Percentiles rank a stretch among this genome's conserved stretches.
Conservation (phyloP, 2,113 vertebrate species). For the Condylura cristata region DNA sequence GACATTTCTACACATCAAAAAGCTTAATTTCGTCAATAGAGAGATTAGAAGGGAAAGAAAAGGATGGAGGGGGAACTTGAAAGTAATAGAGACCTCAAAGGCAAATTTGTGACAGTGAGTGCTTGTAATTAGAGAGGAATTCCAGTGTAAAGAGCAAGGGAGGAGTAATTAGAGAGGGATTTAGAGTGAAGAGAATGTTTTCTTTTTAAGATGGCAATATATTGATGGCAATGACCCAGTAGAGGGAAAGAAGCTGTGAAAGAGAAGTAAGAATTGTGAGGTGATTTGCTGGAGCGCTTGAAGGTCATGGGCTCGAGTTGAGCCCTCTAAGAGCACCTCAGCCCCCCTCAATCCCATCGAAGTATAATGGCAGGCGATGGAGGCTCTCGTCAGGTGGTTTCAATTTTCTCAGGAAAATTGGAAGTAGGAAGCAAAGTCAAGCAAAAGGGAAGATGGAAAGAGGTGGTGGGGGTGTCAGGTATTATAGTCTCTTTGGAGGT, state of each 20-base stretch:
- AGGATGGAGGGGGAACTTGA: background rate
- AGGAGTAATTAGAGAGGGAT: background rate
- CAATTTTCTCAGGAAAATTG: background rate
- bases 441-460: background rate
- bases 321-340: background rate
- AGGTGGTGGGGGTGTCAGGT: background rate
- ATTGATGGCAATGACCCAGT: background rate
- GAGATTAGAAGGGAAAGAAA: background rate
- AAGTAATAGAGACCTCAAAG: background rate
- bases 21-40: background rate
- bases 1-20: background rate
- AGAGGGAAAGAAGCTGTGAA: background rate
- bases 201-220: background rate
- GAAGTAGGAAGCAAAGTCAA: background rate
- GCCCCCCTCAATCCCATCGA: too few relatives aligned
- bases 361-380: too few relatives aligned
- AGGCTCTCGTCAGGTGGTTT: background rate
- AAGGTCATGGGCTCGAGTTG: accelerated
- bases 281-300: background rate
- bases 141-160: background rate
- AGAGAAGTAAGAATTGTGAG: background rate
- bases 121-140: background rate
- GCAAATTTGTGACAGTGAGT: background rate
- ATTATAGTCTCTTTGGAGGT: background rate
- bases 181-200: background rate